Percentiles rank a stretch among this genome's conserved stretches.
Conservation (phyloP, 2,113 vertebrate species). For the Macrotus californicus region DNA sequence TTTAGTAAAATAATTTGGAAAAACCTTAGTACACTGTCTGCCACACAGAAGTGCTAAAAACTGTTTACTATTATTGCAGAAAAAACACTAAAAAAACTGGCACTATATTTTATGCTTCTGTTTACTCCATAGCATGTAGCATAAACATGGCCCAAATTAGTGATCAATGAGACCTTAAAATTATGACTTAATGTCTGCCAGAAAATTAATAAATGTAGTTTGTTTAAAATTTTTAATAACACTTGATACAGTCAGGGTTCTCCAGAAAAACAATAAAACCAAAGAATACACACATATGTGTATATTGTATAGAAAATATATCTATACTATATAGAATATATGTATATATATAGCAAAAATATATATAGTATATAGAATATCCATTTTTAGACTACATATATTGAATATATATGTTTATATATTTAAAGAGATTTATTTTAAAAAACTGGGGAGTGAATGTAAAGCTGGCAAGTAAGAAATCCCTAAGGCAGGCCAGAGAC, state of each 20-base stretch:
- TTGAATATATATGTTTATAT: not conserved
- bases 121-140: not conserved
- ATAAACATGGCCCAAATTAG: not conserved
- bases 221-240: not conserved
- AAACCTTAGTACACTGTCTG: not conserved
- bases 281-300: not conserved
- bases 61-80: not conserved
- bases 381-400: not conserved
- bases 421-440: not conserved
- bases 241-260: not conserved
- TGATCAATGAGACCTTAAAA: not conserved
- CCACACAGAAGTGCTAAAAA: not conserved
- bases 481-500: not conserved
- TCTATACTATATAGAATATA: not conserved
- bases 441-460: not conserved
- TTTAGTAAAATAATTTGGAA: not conserved
- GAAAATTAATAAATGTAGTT: not conserved
- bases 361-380: not conserved
- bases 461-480: not conserved
- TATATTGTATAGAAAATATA: not conserved
- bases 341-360: not conserved
- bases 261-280: not conserved
- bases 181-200: not conserved
- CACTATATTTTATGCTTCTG: not conserved
- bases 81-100: not conserved